Percentiles rank a stretch among this genome's conserved stretches.
Evolutionary conservation across 2,888 invertebrate genomes (phyloP).

Genomic region (Athetis lepigone): DNA sequence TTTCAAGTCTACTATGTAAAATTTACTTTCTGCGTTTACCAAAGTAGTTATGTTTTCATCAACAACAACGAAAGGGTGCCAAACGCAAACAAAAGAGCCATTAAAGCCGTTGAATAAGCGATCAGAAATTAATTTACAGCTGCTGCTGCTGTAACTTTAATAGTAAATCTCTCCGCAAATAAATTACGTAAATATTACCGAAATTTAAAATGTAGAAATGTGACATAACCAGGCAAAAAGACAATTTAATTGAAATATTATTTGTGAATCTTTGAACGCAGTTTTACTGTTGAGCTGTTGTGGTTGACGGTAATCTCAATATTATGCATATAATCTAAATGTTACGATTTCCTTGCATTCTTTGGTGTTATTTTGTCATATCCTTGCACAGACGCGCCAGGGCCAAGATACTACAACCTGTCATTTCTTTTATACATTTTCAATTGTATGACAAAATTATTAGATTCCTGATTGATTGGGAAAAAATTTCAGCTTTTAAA

Average conservation of each 20-base stretch:
- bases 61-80: constrained; percentile 7
- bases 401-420: background rate
- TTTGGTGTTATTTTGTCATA: no score
- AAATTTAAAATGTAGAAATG: constrained; percentile 28
- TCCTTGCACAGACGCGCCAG: no score
- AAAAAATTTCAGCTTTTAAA: no score
- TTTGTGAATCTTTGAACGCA: background rate
- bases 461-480: no score
- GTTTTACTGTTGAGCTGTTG: background rate
- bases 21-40: background rate
- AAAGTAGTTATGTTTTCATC: constrained; percentile 8
- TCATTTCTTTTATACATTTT: no score
- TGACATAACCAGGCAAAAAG: constrained; percentile 29
- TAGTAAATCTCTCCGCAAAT: constrained; percentile 37
- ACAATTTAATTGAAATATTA: background rate
- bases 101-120: constrained; percentile 38
- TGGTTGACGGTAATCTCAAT: background rate
- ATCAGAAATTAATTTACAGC: constrained; percentile 38
- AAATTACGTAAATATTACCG: constrained; percentile 42
- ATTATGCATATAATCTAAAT: background rate
- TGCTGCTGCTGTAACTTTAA: constrained; percentile 26
- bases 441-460: no score
- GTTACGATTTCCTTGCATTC: no score
- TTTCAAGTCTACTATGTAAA: background rate
- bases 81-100: constrained; percentile 31